A percentile compares a stretch with the other conserved stretches of the same genome.
Evolutionary conservation across 2,113 vertebrate genomes (phyloP).

Genomic region (Nothobranchius furzeri): DNA sequence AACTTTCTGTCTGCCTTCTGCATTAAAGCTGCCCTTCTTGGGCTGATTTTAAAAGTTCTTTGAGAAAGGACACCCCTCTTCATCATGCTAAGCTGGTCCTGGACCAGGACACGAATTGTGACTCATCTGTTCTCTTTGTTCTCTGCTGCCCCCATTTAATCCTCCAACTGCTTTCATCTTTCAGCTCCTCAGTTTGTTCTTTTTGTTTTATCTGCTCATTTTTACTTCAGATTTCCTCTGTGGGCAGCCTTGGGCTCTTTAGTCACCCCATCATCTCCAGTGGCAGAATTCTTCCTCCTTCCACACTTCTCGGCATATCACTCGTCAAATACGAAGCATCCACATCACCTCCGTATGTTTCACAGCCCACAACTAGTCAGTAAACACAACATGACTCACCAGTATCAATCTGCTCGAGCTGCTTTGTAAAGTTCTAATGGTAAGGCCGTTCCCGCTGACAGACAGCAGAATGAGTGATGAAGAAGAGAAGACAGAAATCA

Average conservation of each 20-base stretch:
- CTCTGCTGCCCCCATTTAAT: not conserved
- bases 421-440: conserved; percentile 41
- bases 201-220: conserved; percentile 6
- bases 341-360: conserved; percentile 31
- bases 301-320: conserved; percentile 1
- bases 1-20: no score
- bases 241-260: conserved; percentile 7
- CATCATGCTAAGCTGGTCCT: not conserved
- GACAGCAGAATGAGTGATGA: conserved; percentile 43
- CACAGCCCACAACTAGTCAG: conserved; percentile 53
- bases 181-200: conserved; percentile 1
- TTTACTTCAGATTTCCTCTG: conserved; percentile 7
- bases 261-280: conserved; percentile 10
- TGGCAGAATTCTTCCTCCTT: not conserved
- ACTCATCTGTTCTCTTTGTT: conserved; percentile 10
- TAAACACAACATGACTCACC: conserved; percentile 56
- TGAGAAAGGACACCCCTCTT: not conserved
- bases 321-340: conserved; percentile 7
- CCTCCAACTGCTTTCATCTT: conserved; percentile 13
- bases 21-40: not conserved
- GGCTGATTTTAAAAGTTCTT: not conserved
- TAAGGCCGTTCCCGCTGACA: conserved; percentile 36
- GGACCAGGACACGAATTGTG: not conserved
- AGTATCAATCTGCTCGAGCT: conserved; percentile 44
- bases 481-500: conserved; percentile 49